phyloP scores from a whole-genome alignment of 2,797 vertebrate genomes.

The Gambelia wislizenii region DNA sequence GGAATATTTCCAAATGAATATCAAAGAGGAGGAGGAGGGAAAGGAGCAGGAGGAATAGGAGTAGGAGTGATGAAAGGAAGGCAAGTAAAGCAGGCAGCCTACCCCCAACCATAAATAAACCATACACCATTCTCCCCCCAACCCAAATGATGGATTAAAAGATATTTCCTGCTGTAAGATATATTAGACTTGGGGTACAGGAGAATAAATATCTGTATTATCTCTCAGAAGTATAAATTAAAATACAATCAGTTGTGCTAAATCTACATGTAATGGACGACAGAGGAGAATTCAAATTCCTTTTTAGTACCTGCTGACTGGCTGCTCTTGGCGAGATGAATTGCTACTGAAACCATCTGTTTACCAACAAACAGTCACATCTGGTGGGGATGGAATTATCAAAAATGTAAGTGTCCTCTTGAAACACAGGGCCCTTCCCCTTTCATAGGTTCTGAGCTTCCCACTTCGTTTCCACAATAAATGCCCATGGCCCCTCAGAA shows the following conservation, averaged over 20 bases:
- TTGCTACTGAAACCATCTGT: neutral
- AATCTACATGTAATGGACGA: neutral
- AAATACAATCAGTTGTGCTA: neutral
- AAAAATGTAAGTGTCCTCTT: neutral
- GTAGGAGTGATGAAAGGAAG: neutral
- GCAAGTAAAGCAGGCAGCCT: neutral
- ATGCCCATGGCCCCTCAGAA: neutral
- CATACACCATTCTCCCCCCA: no score
- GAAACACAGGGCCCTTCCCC: neutral
- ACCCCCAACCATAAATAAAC: no score
- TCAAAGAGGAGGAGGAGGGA: no score
- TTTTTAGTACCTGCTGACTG: neutral
- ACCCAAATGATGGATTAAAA: neutral
- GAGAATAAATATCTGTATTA: no score
- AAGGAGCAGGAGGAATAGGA: no score
- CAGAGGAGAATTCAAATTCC: neutral
- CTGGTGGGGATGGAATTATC: neutral
- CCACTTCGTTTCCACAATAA: neutral
- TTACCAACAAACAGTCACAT: neutral
- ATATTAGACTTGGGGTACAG: no score
- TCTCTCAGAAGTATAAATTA: neutral
- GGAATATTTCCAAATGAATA: neutral
- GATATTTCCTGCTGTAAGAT: neutral
- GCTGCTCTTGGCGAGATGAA: neutral
- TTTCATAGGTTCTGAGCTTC: accelerated